Evolutionary conservation across 2,888 invertebrate species (phyloP).

Genomic region (Lasioglossum malachurum): DNA sequence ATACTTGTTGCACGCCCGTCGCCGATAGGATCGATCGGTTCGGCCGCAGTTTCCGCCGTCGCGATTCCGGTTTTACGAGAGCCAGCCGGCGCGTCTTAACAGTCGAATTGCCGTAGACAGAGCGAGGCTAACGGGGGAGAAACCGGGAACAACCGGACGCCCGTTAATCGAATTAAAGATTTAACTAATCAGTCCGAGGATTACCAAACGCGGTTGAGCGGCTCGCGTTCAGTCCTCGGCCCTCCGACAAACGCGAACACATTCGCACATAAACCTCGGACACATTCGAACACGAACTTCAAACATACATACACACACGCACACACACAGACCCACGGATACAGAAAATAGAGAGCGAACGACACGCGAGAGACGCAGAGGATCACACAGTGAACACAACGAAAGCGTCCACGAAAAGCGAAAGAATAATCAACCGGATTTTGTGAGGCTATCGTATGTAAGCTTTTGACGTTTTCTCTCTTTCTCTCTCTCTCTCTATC

Average conservation of each 20-base stretch:
- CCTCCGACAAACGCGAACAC: neutral
- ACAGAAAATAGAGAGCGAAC: slow-evolving; percentile 20
- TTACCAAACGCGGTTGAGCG: neutral
- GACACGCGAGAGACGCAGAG: slow-evolving; percentile 49
- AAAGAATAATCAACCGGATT: slow-evolving; percentile 53
- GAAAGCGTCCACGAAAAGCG: slow-evolving; percentile 40
- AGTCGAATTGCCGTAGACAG: neutral
- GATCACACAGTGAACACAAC: slow-evolving; percentile 48
- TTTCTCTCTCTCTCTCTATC: neutral
- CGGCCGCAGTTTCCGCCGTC: neutral
- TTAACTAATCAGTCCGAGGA: neutral
- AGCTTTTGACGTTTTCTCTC: slow-evolving; percentile 62
- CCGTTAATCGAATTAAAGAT: neutral
- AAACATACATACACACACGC: neutral
- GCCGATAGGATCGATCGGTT: slow-evolving; percentile 4
- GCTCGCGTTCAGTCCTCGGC: neutral
- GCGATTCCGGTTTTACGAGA: neutral
- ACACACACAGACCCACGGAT: slow-evolving; percentile 5
- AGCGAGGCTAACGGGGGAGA: neutral
- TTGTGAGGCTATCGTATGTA: slow-evolving; percentile 65
- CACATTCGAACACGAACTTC: neutral
- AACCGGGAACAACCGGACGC: neutral
- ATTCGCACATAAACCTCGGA: neutral
- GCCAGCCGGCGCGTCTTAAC: neutral
- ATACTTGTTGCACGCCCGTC: slow-evolving; percentile 18